phyloP scores from a whole-genome alignment of 2,797 vertebrate genomes.

The Platyrinchus mystaceus region DNA sequence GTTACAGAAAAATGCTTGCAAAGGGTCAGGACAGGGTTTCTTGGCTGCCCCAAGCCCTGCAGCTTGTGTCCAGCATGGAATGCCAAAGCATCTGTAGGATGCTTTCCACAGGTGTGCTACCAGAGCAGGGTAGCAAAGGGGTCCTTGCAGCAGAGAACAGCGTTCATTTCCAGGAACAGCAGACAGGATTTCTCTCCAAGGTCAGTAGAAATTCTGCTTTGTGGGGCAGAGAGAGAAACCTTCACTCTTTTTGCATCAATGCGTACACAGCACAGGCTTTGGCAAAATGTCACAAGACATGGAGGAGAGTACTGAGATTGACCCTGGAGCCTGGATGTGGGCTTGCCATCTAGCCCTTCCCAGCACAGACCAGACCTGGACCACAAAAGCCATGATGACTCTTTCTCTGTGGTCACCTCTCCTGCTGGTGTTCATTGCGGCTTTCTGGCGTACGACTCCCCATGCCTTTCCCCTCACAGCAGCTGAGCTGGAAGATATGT shows the following conservation, averaged over 20 bases:
- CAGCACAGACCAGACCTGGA: background rate
- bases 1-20: background rate
- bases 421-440: fast-evolving
- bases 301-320: background rate
- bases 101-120: background rate
- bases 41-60: background rate
- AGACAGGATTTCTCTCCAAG: background rate
- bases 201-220: background rate
- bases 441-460: fast-evolving
- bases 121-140: background rate
- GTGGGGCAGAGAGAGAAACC: background rate
- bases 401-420: background rate
- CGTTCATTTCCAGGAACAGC: background rate
- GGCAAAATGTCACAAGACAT: background rate
- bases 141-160: background rate
- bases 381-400: fast-evolving
- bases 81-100: background rate
- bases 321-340: background rate
- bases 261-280: background rate
- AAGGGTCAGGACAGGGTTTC: background rate
- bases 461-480: background rate
- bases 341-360: background rate
- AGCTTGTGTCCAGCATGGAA: background rate
- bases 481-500: slow-evolving; percentile 9
- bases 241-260: background rate